Evolutionary conservation across 2,113 vertebrate genomes (phyloP).

Genomic region (Aramus guarauna): DNA sequence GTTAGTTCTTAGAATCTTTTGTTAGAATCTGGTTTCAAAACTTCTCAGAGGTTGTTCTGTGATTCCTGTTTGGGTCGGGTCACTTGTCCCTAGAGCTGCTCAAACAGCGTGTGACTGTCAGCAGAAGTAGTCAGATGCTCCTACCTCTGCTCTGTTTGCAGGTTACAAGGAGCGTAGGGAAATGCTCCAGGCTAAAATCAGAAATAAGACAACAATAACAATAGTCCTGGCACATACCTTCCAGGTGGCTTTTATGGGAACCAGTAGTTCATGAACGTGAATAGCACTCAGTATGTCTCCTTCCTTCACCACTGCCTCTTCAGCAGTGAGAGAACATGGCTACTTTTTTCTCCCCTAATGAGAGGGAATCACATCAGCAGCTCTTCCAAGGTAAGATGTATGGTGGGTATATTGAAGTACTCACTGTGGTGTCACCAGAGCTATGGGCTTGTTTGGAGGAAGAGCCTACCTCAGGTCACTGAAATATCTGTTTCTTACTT

Average conservation of each 20-base stretch:
- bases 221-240: neutral
- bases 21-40: neutral
- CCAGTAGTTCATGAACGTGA: neutral
- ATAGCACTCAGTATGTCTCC: neutral
- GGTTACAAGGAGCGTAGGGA: neutral
- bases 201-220: neutral
- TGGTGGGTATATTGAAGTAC: neutral
- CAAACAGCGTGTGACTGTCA: neutral
- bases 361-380: neutral
- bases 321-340: accelerated
- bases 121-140: neutral
- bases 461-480: neutral
- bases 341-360: neutral
- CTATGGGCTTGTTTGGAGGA: neutral
- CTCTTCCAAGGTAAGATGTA: neutral
- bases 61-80: neutral
- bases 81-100: neutral
- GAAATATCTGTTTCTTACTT: neutral
- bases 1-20: neutral
- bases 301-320: neutral
- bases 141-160: neutral
- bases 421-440: neutral
- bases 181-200: neutral
- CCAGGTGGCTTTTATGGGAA: neutral
- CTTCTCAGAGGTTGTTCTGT: neutral